Evolutionary conservation across 2,888 invertebrate species (phyloP).

Genomic region (Euproctis similis): DNA sequence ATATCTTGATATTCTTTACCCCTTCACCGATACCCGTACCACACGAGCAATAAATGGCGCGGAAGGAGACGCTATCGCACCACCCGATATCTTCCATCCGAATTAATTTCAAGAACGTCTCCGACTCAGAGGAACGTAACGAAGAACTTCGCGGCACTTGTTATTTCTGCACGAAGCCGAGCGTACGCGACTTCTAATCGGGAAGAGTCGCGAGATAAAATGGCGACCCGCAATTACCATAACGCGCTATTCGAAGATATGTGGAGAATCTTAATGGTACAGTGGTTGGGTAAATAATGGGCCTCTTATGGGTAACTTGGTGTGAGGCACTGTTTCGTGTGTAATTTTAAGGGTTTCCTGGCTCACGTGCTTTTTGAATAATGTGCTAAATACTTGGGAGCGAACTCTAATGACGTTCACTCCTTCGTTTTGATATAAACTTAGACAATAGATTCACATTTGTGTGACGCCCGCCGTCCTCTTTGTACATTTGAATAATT

Average conservation of each 20-base stretch:
- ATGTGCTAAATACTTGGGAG: conserved; percentile 61
- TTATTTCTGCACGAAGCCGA: conserved; percentile 63
- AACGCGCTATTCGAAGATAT: conserved; percentile 74
- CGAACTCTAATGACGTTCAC: conserved; percentile 45
- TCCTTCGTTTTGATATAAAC: conserved; percentile 51
- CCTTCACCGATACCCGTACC: conserved; percentile 70
- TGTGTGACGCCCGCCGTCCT: conserved; percentile 9
- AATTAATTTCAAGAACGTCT: conserved; percentile 69
- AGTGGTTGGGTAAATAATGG: conserved; percentile 74
- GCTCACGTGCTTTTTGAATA: conserved; percentile 70
- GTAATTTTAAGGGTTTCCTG: conserved; percentile 71
- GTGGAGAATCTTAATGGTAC: conserved; percentile 75
- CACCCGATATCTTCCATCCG: conserved; percentile 75
- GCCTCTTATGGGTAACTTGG: conserved; percentile 75
- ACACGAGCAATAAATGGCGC: conserved; percentile 76
- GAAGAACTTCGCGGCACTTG: conserved; percentile 71
- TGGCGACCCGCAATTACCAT: conserved; percentile 76
- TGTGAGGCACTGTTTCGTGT: conserved; percentile 73
- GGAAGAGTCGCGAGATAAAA: conserved; percentile 70
- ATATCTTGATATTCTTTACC: conserved; percentile 76
- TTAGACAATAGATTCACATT: conserved; percentile 27
- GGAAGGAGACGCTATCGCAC: conserved; percentile 71
- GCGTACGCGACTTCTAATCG: conserved; percentile 60
- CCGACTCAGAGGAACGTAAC: conserved; percentile 63
- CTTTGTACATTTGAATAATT: conserved; percentile 19